These are phyloP conservation scores for Pangasius krempfi DNA, from an alignment of 2,797 vertebrate genomes.

Conservation along the genomic window DNA sequence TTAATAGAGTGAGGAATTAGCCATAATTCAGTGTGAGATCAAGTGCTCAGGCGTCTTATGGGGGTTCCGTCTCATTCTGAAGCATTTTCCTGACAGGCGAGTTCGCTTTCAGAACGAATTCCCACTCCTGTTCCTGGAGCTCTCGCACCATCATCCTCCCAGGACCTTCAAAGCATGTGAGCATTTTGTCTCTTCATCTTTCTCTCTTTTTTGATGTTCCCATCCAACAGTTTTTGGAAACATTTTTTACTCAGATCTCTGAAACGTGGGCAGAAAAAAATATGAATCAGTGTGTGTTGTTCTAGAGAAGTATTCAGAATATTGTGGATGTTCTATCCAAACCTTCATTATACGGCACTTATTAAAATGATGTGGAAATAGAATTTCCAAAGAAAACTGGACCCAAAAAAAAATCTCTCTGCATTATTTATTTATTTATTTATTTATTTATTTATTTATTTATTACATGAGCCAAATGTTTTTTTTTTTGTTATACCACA, in stretches of 20 bases:
- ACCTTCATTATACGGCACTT: neutral
- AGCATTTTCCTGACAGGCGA: constrained; percentile 72
- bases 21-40: neutral
- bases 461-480: neutral
- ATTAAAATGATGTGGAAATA: neutral
- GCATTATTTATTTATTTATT: neutral
- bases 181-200: constrained; percentile 60
- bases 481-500: neutral
- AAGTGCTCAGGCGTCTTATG: neutral
- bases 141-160: constrained; percentile 63
- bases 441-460: neutral
- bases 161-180: constrained; percentile 80
- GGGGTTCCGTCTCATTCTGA: constrained; percentile 9
- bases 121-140: constrained; percentile 80
- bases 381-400: neutral
- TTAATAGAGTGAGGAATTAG: constrained; percentile 21
- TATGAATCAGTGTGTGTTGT: neutral
- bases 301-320: neutral
- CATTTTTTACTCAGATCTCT: neutral
- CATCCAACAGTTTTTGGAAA: neutral
- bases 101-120: constrained; percentile 79
- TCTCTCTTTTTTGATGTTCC: neutral
- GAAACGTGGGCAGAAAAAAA: neutral
- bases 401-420: neutral
- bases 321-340: neutral